A percentile compares a stretch with the other conserved stretches of the same genome.
These are phyloP conservation scores for Okapia johnstoni DNA, from an alignment of 2,113 vertebrate species.

Conservation along the genomic window DNA sequence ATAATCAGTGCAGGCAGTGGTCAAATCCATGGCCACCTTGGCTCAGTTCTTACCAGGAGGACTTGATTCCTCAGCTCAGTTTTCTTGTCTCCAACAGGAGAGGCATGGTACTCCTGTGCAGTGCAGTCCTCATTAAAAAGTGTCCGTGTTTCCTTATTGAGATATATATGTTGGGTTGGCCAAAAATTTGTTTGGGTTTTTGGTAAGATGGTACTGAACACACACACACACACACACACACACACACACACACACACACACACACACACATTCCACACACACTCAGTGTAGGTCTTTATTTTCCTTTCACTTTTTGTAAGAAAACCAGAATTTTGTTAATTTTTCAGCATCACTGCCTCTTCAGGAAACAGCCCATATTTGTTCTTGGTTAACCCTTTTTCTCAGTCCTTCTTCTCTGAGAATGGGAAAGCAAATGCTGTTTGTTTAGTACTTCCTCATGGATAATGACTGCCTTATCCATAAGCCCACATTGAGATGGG, in stretches of 20 bases:
- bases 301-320: not conserved
- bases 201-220: not conserved
- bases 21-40: not conserved
- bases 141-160: not conserved
- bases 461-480: not conserved
- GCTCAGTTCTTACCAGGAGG: not conserved
- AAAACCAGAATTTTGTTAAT: not conserved
- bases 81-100: not conserved
- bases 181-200: not conserved
- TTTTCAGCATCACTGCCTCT: not conserved
- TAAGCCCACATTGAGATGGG: not conserved
- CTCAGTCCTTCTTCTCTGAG: not conserved
- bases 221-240: not conserved
- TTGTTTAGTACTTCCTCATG: not conserved
- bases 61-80: not conserved
- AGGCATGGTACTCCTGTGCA: accelerated
- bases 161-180: not conserved
- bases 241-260: not conserved
- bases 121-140: not conserved
- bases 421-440: not conserved
- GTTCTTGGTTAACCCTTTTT: not conserved
- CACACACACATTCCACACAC: not conserved
- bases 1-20: accelerated
- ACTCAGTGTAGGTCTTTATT: not conserved
- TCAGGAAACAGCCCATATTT: not conserved